Evolutionary conservation across 2,113 vertebrate genomes (phyloP).

Genomic region (Cyprinus carpio): DNA sequence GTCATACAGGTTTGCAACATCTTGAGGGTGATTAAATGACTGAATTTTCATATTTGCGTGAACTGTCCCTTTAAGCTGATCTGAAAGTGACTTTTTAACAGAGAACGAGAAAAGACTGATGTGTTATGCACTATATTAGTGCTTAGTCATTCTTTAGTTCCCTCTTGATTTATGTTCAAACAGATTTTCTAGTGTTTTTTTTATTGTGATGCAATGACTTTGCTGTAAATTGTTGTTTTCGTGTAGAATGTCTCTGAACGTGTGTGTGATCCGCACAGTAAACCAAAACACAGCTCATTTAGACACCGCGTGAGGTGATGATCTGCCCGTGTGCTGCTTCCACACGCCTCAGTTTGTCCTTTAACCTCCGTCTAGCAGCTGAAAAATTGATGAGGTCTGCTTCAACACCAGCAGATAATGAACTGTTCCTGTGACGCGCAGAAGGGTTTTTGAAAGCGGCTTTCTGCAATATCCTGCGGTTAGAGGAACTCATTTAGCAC

Average conservation of each 20-base stretch:
- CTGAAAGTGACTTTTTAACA: conserved; percentile 66
- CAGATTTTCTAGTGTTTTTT: conserved; percentile 87
- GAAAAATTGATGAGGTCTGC: conserved; percentile 25
- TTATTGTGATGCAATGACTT: conserved; percentile 76
- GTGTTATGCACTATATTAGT: conserved; percentile 97
- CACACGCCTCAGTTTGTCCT: conserved; percentile 50
- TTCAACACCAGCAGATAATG: not conserved
- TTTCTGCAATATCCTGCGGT: not conserved
- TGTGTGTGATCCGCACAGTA: conserved; percentile 50
- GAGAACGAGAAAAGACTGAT: conserved; percentile 66
- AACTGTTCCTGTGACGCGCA: not conserved
- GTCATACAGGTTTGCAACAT: not conserved
- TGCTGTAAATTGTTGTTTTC: conserved; percentile 50
- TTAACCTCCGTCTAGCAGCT: conserved; percentile 42
- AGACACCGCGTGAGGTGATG: not conserved
- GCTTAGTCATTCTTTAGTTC: conserved; percentile 79
- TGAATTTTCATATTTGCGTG: not conserved
- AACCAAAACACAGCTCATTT: conserved; percentile 29
- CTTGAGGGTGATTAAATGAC: not conserved
- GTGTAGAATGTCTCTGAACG: conserved; percentile 70
- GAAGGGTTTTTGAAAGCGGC: not conserved
- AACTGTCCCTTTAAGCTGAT: not conserved
- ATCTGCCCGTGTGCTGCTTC: conserved; percentile 21
- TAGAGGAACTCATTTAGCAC: conserved; percentile 31
- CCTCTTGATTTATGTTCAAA: conserved; percentile 77